Conservation (phyloP, 2,888 invertebrate genomes). For the Dioctria rufipes region DNA sequence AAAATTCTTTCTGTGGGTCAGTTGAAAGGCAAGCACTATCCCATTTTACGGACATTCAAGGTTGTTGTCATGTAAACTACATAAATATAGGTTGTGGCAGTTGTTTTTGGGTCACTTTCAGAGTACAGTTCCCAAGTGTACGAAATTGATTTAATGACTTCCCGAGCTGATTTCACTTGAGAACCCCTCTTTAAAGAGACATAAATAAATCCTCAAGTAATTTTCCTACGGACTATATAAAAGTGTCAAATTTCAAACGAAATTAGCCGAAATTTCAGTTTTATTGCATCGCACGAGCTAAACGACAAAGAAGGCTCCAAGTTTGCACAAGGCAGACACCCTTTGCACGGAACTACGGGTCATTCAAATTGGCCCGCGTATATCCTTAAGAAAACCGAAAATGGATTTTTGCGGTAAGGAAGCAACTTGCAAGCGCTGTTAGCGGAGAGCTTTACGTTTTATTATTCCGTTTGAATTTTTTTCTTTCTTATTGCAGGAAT, state of each 20-base stretch:
- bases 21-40: too few relatives aligned
- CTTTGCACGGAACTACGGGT: constrained; percentile 31
- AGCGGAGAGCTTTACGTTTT: background rate
- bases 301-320: background rate
- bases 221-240: constrained; percentile 32
- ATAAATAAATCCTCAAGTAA: constrained; percentile 39
- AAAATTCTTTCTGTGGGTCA: too few relatives aligned
- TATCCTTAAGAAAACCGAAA: constrained; percentile 14
- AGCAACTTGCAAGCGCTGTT: background rate
- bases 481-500: constrained; percentile 34
- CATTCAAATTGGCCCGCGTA: constrained; percentile 16
- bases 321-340: background rate
- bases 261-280: constrained; percentile 46
- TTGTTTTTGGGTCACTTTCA: too few relatives aligned
- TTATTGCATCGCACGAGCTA: constrained; percentile 38
- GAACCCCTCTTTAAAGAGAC: constrained; percentile 15
- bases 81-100: too few relatives aligned
- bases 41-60: too few relatives aligned
- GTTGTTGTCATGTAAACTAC: too few relatives aligned
- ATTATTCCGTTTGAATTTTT: background rate
- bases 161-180: background rate
- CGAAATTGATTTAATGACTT: constrained; percentile 20
- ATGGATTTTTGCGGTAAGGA: background rate
- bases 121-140: too few relatives aligned
- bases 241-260: constrained; percentile 53